phyloP scores from a whole-genome alignment of 2,797 vertebrate genomes.

The Ptychadena robeensis region DNA sequence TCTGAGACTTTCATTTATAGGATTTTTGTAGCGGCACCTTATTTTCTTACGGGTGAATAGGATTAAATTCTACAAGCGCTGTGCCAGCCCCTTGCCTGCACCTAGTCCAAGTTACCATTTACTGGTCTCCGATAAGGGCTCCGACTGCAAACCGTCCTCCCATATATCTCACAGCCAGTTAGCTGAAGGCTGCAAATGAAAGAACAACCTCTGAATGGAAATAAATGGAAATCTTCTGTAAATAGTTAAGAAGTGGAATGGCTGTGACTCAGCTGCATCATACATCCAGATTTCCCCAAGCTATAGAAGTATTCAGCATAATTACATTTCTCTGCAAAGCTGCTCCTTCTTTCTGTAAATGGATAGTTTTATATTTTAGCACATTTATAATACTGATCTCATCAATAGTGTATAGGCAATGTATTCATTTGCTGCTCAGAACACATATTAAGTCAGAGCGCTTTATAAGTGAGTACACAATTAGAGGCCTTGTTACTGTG shows the following conservation, averaged over 20 bases:
- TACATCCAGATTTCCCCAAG: constrained; percentile 10
- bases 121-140: background rate
- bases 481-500: constrained; percentile 8
- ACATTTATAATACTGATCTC: constrained; percentile 9
- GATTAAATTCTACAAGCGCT: no score
- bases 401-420: constrained; percentile 23
- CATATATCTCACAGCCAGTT: no score
- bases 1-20: no score
- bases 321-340: background rate
- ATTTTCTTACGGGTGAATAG: no score
- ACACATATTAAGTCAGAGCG: background rate
- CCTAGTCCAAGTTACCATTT: no score
- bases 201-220: no score
- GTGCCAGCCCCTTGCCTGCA: no score
- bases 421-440: constrained; percentile 7
- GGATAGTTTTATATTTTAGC: constrained; percentile 33
- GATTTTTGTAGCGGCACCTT: no score
- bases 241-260: background rate
- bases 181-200: background rate
- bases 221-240: background rate
- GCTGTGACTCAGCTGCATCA: background rate
- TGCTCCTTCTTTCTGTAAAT: constrained; percentile 25
- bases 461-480: constrained; percentile 2
- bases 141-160: background rate
- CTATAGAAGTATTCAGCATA: background rate